Evolutionary conservation across 2,113 vertebrate genomes (phyloP).

Genomic region (Laticauda colubrina): DNA sequence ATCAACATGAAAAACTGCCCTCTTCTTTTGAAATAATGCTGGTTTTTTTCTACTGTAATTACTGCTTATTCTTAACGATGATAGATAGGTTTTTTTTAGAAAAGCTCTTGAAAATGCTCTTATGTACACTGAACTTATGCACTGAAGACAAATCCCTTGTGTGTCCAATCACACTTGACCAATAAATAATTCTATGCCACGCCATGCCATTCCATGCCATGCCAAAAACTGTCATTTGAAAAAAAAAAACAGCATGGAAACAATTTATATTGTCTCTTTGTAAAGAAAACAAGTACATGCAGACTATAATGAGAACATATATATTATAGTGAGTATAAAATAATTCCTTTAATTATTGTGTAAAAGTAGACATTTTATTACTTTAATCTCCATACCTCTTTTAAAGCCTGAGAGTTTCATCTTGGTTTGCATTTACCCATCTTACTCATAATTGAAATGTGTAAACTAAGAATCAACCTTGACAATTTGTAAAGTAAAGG

Average conservation of each 20-base stretch:
- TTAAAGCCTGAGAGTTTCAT: neutral
- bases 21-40: neutral
- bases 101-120: neutral
- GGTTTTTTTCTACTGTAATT: neutral
- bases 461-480: neutral
- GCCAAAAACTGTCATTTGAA: neutral
- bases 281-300: neutral
- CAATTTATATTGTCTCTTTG: neutral
- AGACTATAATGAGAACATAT: neutral
- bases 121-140: neutral
- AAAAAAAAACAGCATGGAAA: neutral
- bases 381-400: neutral
- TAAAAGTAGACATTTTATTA: neutral
- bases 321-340: neutral
- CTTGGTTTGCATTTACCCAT: neutral
- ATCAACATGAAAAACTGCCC: neutral
- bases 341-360: neutral
- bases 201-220: neutral
- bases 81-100: neutral
- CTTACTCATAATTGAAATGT: neutral
- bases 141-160: neutral
- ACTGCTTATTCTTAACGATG: constrained; percentile 22
- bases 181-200: neutral
- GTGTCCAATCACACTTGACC: neutral
- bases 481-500: neutral